These are phyloP conservation scores for Drosophila limbata DNA, from an alignment of 2,888 invertebrate genomes.

Conservation along the genomic window DNA sequence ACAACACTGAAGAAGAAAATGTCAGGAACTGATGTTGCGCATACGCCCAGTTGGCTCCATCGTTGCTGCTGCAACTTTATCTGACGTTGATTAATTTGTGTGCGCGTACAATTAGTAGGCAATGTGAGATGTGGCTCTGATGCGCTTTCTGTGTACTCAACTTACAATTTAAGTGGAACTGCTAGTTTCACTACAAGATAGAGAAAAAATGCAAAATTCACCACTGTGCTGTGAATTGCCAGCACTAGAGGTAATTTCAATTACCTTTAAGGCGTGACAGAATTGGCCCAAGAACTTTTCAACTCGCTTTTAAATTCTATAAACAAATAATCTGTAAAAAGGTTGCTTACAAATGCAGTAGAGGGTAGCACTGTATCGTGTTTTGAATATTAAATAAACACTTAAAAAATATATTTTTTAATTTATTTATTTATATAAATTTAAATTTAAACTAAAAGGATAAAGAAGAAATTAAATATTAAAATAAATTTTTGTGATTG, in stretches of 20 bases:
- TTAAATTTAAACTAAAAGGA: too few relatives aligned
- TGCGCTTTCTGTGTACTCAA: slow-evolving; percentile 4
- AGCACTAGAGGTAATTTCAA: slow-evolving; percentile 35
- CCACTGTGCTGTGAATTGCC: background rate
- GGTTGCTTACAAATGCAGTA: background rate
- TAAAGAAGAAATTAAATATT: too few relatives aligned
- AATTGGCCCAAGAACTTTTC: slow-evolving; percentile 25
- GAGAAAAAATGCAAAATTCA: slow-evolving; percentile 6
- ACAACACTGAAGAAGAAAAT: slow-evolving; percentile 5
- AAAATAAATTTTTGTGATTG: background rate
- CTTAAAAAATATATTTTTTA: too few relatives aligned
- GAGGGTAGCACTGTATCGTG: background rate
- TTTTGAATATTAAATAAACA: too few relatives aligned
- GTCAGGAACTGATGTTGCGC: slow-evolving; percentile 42
- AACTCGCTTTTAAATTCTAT: background rate
- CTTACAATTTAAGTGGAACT: background rate
- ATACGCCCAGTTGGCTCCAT: slow-evolving; percentile 54
- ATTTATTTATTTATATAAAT: too few relatives aligned
- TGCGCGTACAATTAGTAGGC: slow-evolving; percentile 25
- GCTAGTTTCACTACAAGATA: background rate
- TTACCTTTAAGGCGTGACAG: slow-evolving; percentile 30
- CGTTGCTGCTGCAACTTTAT: slow-evolving; percentile 38
- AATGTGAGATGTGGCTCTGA: background rate
- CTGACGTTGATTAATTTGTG: slow-evolving; percentile 71
- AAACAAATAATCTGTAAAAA: background rate